Conservation (phyloP, 2,797 vertebrate species). For the Varecia variegata region DNA sequence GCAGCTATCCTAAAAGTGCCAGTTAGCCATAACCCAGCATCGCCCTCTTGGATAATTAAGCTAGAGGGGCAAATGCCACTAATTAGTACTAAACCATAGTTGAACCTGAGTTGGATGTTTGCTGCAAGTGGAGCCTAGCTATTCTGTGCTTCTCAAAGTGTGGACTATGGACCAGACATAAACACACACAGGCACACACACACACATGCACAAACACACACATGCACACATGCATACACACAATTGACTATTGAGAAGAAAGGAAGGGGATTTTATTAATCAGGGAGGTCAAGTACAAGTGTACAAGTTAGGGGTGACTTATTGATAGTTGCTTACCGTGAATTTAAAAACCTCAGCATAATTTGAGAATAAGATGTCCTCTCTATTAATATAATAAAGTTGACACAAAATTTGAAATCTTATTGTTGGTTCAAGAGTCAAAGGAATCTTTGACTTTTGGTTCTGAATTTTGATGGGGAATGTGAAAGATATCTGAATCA, state of each 20-base stretch:
- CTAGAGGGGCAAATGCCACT: neutral
- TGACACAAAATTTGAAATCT: slow-evolving; percentile 17
- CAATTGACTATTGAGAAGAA: neutral
- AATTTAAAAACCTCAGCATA: neutral
- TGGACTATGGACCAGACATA: neutral
- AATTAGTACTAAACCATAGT: neutral
- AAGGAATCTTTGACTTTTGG: neutral
- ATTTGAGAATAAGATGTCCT: neutral
- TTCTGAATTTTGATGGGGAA: neutral
- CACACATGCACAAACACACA: neutral
- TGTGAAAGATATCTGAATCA: neutral
- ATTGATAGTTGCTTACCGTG: neutral
- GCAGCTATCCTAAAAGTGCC: neutral
- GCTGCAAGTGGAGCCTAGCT: neutral
- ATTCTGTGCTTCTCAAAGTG: neutral
- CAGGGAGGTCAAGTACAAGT: neutral
- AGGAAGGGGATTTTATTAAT: neutral
- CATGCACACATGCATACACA: neutral
- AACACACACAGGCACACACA: neutral
- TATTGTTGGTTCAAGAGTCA: neutral
- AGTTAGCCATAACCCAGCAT: neutral
- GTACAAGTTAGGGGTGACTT: neutral
- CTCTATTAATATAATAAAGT: neutral
- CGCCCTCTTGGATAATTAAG: neutral
- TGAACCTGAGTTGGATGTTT: neutral